Percentiles rank a stretch among this genome's conserved stretches.
Conservation (phyloP, 2,797 vertebrate species). For the Holocentrus rufus region DNA sequence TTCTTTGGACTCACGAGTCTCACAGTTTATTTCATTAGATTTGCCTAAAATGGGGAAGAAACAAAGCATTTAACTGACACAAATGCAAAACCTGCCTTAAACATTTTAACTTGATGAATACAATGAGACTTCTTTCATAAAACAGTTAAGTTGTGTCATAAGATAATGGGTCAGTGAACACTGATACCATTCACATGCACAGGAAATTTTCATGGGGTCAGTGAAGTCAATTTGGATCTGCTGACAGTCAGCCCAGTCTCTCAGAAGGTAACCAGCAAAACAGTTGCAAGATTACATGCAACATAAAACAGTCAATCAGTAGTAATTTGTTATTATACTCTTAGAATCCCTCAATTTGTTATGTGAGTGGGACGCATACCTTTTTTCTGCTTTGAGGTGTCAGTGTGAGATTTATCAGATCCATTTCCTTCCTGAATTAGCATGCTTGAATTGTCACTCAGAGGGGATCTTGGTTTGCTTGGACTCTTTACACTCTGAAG, state of each 20-base stretch:
- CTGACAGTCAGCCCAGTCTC: conserved; percentile 35
- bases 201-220: conserved; percentile 20
- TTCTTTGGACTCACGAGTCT: conserved; percentile 75
- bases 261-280: conserved; percentile 17
- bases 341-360: too few relatives aligned
- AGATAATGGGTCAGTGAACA: conserved; percentile 43
- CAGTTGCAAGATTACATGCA: neutral
- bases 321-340: neutral
- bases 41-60: conserved; percentile 70
- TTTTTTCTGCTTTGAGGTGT: conserved; percentile 79
- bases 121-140: conserved; percentile 15
- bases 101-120: conserved; percentile 13
- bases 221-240: conserved; percentile 34
- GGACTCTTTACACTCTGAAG: conserved; percentile 81
- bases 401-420: conserved; percentile 74
- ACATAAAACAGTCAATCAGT: neutral
- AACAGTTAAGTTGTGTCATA: conserved; percentile 49
- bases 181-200: conserved; percentile 45
- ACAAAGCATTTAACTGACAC: conserved; percentile 10
- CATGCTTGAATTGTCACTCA: conserved; percentile 86
- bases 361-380: conserved; percentile 68
- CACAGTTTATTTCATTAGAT: conserved; percentile 71
- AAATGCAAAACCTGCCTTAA: neutral
- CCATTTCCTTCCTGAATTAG: conserved; percentile 85
- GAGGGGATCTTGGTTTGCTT: conserved; percentile 84